Evolutionary conservation across 2,888 invertebrate genomes (phyloP), one percentile per base, ranked within the genome.

Genomic region (Ophioninae sp.): DNA sequence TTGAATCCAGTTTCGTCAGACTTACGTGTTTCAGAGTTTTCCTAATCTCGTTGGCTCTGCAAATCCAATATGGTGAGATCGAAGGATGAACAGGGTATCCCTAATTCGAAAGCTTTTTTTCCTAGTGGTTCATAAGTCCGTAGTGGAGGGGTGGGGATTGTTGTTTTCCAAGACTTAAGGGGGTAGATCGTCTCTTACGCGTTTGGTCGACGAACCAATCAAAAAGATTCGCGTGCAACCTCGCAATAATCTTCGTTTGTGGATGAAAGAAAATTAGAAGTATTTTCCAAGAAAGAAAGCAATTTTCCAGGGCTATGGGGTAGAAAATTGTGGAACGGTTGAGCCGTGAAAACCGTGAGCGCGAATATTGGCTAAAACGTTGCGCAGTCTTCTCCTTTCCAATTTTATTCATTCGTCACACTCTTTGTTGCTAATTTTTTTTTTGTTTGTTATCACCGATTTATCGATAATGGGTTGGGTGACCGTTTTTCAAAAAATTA

Each of bases 271-370:
- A 50, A 50, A 13, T 2, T 17, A 3, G 23, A 70, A 69, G 70
- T 79, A 41, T 81, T 74, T 74, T 73, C 79, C 68, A 81, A 70
- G 62, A 64, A 83, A 65, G 74, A 62, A 82, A 85, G 87, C 88
- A 90, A 90, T 90, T 90, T 90, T 90, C 90, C 88, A 82, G 86
- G 84, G 85, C 87, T 86, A 89, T 87, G 89, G 86, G 44, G 86
- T 88, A 82, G 90, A 89, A 90, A 90, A 90, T 90, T 86, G 50
- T 50, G 89, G 86, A 85, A 87, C 86, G 83, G 79, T 79, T 83
- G 78, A 74, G 79, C 77, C 81, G 79, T 21, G 17, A 44, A 37
- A 56, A 56, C 21, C 44, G 21, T 57, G 59, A 73, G 67, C 65
- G 57, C 57, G 20, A 70, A 50, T 13, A 69, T 39, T 10, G 37